Conservation (phyloP, 2,113 vertebrate species). For the Eulemur rufifrons region DNA sequence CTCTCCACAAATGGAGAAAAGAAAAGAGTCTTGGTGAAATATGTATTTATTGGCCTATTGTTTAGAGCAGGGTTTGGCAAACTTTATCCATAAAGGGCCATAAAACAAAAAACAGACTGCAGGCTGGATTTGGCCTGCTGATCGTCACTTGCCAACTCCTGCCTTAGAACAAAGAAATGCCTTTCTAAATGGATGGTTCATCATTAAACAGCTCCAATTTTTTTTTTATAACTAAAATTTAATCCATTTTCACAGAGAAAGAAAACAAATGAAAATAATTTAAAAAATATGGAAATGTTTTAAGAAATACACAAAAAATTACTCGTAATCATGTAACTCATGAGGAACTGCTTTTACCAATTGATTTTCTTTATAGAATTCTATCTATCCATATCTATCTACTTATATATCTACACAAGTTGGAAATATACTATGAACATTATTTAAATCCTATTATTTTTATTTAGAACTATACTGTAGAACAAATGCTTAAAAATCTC, state of each 20-base stretch:
- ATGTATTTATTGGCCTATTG: background rate
- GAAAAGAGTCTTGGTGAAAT: background rate
- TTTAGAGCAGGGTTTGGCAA: background rate
- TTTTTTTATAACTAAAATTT: background rate
- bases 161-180: background rate
- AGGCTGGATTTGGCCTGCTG: background rate
- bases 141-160: background rate
- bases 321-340: background rate
- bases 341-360: background rate
- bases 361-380: background rate
- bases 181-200: background rate
- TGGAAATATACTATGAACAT: background rate
- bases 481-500: background rate
- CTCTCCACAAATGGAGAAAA: background rate
- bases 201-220: background rate
- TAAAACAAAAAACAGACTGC: background rate
- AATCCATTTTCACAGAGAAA: background rate
- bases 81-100: background rate
- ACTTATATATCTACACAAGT: background rate
- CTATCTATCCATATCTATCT: background rate
- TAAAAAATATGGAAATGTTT: background rate
- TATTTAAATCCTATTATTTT: background rate
- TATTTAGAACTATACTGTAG: background rate
- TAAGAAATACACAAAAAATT: background rate
- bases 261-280: background rate